A percentile compares a stretch with the other conserved stretches of the same genome.
Evolutionary conservation across 2,888 invertebrate genomes (phyloP).

Genomic region (Tipula unca): DNA sequence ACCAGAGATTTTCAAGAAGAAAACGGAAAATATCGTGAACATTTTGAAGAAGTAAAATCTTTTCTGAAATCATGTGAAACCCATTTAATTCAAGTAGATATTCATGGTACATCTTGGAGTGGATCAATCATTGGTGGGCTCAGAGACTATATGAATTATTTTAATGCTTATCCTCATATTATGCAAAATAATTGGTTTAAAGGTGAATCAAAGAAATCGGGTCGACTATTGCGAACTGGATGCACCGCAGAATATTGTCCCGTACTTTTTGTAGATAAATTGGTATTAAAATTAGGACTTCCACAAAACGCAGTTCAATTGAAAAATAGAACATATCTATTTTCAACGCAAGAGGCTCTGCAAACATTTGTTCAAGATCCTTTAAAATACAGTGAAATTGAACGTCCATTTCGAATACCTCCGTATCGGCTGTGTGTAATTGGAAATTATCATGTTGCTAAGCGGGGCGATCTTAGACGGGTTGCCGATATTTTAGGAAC

Average conservation of each 20-base stretch:
- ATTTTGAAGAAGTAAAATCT: neutral
- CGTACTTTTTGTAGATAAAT: neutral
- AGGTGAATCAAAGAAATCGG: neutral
- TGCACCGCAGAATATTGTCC: neutral
- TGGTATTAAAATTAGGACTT: neutral
- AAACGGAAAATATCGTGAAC: neutral
- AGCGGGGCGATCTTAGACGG: neutral
- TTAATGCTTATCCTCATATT: neutral
- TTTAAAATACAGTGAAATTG: neutral
- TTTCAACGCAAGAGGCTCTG: neutral
- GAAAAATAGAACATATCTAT: neutral
- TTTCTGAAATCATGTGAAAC: neutral
- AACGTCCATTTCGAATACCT: neutral
- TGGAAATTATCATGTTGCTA: neutral
- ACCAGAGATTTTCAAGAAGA: neutral
- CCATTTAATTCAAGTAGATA: neutral
- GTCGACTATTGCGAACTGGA: neutral
- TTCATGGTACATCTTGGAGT: neutral
- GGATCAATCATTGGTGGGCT: neutral
- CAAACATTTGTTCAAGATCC: neutral
- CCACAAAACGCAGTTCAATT: neutral
- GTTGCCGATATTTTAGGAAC: neutral
- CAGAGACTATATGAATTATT: neutral
- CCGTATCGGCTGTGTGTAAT: neutral
- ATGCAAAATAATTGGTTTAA: neutral